These are phyloP conservation scores for Apotomis betuletana DNA, from an alignment of 2,888 invertebrate genomes.

Conservation along the genomic window DNA sequence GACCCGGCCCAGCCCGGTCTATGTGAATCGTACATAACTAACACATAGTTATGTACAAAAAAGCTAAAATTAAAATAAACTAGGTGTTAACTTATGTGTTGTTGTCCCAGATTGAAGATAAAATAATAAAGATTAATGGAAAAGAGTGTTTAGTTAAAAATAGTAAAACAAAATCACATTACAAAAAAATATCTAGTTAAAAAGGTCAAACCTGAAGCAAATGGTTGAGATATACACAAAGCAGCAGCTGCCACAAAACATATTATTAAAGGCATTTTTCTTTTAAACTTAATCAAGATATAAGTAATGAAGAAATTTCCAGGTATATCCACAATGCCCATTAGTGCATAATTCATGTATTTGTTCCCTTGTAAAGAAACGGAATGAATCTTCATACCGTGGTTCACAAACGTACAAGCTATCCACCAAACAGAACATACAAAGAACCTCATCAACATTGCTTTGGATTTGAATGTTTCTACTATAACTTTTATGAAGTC, in stretches of 20 bases:
- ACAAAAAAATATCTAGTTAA: no score
- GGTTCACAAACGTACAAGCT: constrained; percentile 89
- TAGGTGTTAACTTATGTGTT: no score
- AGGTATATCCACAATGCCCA: constrained; percentile 83
- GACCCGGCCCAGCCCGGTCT: no score
- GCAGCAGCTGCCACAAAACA: constrained; percentile 81
- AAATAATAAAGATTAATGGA: no score
- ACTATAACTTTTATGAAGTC: constrained; percentile 56
- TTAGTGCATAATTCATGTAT: constrained; percentile 88
- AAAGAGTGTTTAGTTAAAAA: no score
- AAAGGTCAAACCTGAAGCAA: neutral
- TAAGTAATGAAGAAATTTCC: constrained; percentile 81
- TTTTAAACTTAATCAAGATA: constrained; percentile 80
- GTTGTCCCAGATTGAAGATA: no score
- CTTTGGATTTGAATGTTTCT: constrained; percentile 64
- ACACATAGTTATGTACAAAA: no score
- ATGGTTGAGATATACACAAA: constrained; percentile 45
- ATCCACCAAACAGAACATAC: constrained; percentile 77
- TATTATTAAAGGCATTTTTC: constrained; percentile 80
- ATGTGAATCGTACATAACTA: no score
- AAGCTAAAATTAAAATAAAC: no score
- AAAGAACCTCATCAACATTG: constrained; percentile 64
- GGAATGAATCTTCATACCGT: constrained; percentile 89
- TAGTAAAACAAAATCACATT: no score
- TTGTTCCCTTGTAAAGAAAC: constrained; percentile 89